Evolutionary conservation across 2,113 vertebrate genomes (phyloP).

Genomic region (Ptilorrhoa leucosticta): DNA sequence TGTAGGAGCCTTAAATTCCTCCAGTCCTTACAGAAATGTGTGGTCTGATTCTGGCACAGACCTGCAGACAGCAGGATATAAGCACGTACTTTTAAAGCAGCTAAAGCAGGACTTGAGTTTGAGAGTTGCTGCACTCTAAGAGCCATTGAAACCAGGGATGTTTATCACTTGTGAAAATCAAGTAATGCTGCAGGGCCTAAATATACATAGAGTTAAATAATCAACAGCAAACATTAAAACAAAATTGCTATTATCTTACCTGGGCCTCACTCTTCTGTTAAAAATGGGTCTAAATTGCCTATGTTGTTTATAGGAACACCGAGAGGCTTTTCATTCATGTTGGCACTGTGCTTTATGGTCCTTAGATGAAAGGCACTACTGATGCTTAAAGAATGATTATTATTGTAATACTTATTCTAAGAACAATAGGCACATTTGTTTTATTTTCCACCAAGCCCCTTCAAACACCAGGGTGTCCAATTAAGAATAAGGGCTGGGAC

Average conservation of each 20-base stretch:
- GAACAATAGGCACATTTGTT: constrained; percentile 53
- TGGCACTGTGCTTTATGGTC: constrained; percentile 24
- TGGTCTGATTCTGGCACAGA: not conserved
- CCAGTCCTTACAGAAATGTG: not conserved
- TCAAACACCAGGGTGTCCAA: constrained; percentile 38
- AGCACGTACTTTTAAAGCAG: not conserved
- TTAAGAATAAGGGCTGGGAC: not conserved
- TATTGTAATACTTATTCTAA: constrained; percentile 33
- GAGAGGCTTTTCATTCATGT: not conserved
- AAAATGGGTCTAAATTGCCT: not conserved
- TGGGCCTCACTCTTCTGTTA: not conserved
- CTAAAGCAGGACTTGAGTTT: not conserved
- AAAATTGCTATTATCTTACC: not conserved
- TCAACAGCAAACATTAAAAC: not conserved
- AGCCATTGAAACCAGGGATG: not conserved
- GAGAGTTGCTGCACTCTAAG: not conserved
- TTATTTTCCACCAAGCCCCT: constrained; percentile 22
- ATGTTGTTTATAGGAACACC: not conserved
- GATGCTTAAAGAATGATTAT: constrained; percentile 51
- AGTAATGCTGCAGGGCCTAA: not conserved
- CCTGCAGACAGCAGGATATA: not conserved
- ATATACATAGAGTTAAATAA: not conserved
- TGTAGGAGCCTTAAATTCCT: not conserved
- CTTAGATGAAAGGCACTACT: constrained; percentile 56
- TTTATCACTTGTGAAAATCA: not conserved